Evolutionary conservation across 2,797 vertebrate genomes (phyloP).

Genomic region (Pseudochromis fuscus): DNA sequence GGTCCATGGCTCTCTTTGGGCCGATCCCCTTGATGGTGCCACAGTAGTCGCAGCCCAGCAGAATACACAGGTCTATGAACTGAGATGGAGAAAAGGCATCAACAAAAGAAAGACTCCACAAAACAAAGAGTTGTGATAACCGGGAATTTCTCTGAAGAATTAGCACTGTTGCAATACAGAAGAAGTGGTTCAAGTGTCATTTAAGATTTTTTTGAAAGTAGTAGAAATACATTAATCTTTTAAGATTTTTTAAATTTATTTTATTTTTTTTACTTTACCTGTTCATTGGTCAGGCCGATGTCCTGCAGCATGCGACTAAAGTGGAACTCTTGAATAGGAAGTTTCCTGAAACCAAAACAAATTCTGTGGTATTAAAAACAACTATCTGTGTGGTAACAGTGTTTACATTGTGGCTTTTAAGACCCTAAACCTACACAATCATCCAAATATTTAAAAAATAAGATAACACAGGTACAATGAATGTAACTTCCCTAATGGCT

Average conservation of each 20-base stretch:
- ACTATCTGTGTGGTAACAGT: background rate
- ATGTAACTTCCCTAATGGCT: too few relatives aligned
- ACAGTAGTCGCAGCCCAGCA: slow-evolving; percentile 98
- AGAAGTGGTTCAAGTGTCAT: too few relatives aligned
- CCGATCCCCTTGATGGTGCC: slow-evolving; percentile 96
- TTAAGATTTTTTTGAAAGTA: too few relatives aligned
- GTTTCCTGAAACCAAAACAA: slow-evolving; percentile 83
- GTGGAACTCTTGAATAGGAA: slow-evolving; percentile 97
- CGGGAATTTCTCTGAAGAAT: background rate
- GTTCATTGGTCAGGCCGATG: slow-evolving; percentile 87
- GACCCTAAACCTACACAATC: background rate
- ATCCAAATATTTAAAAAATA: background rate
- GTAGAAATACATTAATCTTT: too few relatives aligned
- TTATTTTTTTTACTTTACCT: too few relatives aligned
- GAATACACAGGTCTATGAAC: slow-evolving; percentile 97
- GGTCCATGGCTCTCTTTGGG: slow-evolving; percentile 95
- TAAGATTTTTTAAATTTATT: too few relatives aligned
- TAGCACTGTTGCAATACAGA: too few relatives aligned
- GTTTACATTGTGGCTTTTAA: background rate
- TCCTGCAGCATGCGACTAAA: slow-evolving; percentile 91
- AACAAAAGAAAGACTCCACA: background rate
- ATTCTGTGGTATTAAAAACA: background rate
- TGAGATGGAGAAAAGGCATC: slow-evolving; percentile 52
- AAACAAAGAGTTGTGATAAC: background rate
- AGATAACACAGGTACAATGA: background rate